These are phyloP conservation scores for Cyprinella venusta DNA, from an alignment of 2,797 vertebrate species.

Conservation along the genomic window DNA sequence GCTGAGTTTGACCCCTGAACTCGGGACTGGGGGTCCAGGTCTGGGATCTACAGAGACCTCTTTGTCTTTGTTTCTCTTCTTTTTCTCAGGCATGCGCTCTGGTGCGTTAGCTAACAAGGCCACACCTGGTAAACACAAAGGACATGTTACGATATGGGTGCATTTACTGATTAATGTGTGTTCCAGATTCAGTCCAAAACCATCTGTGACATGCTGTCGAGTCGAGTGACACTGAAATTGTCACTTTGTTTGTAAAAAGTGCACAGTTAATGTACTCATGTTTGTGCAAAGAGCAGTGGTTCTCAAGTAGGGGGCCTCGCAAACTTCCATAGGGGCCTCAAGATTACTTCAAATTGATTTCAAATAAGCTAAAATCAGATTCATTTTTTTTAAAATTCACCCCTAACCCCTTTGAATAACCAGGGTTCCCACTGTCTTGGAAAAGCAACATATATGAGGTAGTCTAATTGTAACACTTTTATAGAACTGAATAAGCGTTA, in stretches of 20 bases:
- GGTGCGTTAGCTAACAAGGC: slow-evolving; percentile 93
- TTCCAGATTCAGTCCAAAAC: background rate
- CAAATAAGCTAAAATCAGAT: too few relatives aligned
- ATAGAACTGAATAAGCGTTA: too few relatives aligned
- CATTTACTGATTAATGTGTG: background rate
- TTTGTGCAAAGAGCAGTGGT: background rate
- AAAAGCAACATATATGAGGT: too few relatives aligned
- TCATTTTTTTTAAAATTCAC: too few relatives aligned
- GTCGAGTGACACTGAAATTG: background rate
- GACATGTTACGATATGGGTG: background rate
- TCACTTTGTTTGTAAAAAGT: background rate
- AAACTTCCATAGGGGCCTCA: background rate
- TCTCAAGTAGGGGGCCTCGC: background rate
- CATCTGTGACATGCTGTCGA: too few relatives aligned
- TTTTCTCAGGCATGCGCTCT: slow-evolving; percentile 86
- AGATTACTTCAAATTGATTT: too few relatives aligned
- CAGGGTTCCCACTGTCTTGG: too few relatives aligned
- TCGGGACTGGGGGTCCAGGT: slow-evolving; percentile 60
- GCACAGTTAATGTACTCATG: background rate
- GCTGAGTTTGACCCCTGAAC: slow-evolving; percentile 75
- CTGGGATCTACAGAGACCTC: slow-evolving; percentile 73
- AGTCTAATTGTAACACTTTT: too few relatives aligned
- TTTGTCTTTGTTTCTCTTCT: slow-evolving; percentile 80
- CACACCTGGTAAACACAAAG: slow-evolving; percentile 80
- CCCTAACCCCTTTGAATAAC: too few relatives aligned